phyloP scores from a whole-genome alignment of 2,888 invertebrate genomes.

The Eupsilia transversa region DNA sequence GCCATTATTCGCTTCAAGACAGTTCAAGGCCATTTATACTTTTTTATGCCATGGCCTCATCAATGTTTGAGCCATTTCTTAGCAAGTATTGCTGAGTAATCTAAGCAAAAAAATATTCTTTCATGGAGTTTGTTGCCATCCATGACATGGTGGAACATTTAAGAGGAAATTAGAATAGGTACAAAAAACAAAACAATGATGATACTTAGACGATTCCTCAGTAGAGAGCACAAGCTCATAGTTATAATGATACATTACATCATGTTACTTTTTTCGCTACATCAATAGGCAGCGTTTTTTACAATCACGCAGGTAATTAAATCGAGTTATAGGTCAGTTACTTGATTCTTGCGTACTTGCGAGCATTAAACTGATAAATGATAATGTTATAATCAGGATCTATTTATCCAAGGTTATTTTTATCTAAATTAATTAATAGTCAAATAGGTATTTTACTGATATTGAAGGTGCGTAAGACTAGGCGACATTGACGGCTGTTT shows the following conservation, averaged over 20 bases:
- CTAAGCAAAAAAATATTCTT: slow-evolving; percentile 37
- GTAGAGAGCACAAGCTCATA: slow-evolving; percentile 36
- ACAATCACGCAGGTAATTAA: slow-evolving; percentile 29
- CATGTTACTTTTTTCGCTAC: slow-evolving; percentile 41
- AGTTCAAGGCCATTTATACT: slow-evolving; percentile 17
- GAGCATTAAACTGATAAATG: slow-evolving; percentile 33
- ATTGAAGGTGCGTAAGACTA: not conserved
- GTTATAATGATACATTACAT: slow-evolving; percentile 51
- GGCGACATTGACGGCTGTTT: not conserved
- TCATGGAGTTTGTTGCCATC: slow-evolving; percentile 39
- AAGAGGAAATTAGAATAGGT: slow-evolving; percentile 25
- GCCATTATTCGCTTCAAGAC: not conserved
- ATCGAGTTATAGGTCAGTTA: slow-evolving; percentile 50
- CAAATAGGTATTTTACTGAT: slow-evolving; percentile 14
- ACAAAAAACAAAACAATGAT: slow-evolving; percentile 43
- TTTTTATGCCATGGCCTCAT: slow-evolving; percentile 48
- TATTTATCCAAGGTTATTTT: slow-evolving; percentile 14
- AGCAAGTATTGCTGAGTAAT: slow-evolving; percentile 26
- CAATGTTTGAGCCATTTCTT: slow-evolving; percentile 38
- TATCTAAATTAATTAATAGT: slow-evolving; percentile 9
- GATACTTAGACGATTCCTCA: slow-evolving; percentile 9
- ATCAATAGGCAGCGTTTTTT: slow-evolving; percentile 35
- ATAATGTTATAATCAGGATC: not conserved
- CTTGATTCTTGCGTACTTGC: slow-evolving; percentile 1
- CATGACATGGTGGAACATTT: slow-evolving; percentile 30